Evolutionary conservation across 1,140 invertebrate genomes (phyloP).

Genomic region (Melanaphis sacchari): DNA sequence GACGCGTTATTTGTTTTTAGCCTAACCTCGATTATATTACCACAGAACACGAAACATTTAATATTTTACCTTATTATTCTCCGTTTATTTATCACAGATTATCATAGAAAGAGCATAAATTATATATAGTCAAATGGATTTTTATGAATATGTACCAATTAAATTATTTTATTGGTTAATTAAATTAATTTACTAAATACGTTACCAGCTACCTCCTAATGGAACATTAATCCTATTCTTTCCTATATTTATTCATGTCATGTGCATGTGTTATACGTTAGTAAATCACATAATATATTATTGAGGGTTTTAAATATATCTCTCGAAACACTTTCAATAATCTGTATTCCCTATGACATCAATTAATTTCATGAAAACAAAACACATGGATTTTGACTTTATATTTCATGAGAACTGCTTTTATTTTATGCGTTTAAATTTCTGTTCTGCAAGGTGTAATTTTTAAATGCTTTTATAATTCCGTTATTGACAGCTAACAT

Average conservation of each 20-base stretch:
- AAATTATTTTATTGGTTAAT: not conserved
- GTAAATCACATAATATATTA: not conserved
- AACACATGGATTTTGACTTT: not conserved
- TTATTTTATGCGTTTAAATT: not conserved
- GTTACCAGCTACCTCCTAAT: not conserved
- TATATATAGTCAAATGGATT: not conserved
- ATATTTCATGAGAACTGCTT: not conserved
- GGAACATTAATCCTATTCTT: not conserved
- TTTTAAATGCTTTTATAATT: not conserved
- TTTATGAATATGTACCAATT: not conserved
- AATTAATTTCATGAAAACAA: not conserved
- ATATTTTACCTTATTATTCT: not conserved
- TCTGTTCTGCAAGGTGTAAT: not conserved
- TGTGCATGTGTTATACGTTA: not conserved
- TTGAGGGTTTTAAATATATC: not conserved
- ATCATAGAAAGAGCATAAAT: not conserved
- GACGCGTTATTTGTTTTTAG: not conserved
- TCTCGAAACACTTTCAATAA: not conserved
- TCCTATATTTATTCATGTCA: not conserved
- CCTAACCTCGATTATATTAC: not conserved
- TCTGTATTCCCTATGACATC: not conserved
- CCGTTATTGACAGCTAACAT: not conserved
- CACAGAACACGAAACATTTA: not conserved
- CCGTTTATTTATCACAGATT: not conserved
- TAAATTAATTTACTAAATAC: not conserved